Evolutionary conservation across 2,888 invertebrate species (phyloP), one percentile per base, ranked within the genome.

Genomic region (Chalcosyrphus nemorum): DNA sequence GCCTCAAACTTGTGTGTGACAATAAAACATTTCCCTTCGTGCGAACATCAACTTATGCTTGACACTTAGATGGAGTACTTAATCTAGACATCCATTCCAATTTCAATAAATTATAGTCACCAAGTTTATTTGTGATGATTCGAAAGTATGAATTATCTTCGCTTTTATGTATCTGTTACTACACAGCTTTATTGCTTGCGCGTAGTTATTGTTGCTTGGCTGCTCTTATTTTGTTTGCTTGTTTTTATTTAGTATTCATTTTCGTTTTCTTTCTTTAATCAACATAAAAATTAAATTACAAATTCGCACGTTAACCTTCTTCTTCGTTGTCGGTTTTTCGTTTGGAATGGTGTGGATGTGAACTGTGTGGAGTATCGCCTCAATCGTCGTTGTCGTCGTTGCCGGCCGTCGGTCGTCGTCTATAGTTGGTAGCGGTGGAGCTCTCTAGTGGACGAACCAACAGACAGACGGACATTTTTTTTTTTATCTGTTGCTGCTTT

Each of bases 231-330:
- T 68, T 78, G 61, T 65, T 61, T 59, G 52, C 38, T 66, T 77
- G 57, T 59, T 72, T 77, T 77, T 72, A 61, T 84, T 78, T 72
- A 72, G 61, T 77, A 72, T 59, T 59, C 72, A 77, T 72, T 78
- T 84, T 84, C 43, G 78, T 84, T 75, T 78, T 84, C 74, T 70
- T 71, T 75, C 74, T 75, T 84, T 84, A 74, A 84, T 84, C 70
- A 84, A 84, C 74, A 84, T 84, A 84, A 78, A 84, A 84, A 84
- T 75, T 80, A 78, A 84, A 84, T 84, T 80, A 84, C 84, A 84
- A 80, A 84, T 80, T 84, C 74, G 84, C 84, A 84, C 84, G 74
- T 84, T 84, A 80, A 84, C 84, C 84, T 78, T 84, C 84, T 70
- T 63, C 61, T 70, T 1, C 52, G n/a, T n/a, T n/a, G n/a, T n/a